Percentiles rank a stretch among this genome's conserved stretches.
These are phyloP conservation scores for Physella acuta DNA, from an alignment of 1,140 invertebrate species.

Conservation along the genomic window DNA sequence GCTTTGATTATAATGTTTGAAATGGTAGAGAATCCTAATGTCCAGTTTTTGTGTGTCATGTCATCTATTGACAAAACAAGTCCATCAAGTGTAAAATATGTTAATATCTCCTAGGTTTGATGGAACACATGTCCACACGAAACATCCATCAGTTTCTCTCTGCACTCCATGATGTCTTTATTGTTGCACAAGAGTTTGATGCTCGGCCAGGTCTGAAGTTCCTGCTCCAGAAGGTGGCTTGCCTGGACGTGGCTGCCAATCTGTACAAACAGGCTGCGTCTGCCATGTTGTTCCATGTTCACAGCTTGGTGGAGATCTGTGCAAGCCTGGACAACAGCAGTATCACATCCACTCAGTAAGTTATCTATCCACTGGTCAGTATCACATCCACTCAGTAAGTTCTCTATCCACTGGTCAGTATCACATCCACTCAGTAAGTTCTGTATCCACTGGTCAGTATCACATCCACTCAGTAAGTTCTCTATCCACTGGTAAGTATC, in stretches of 20 bases:
- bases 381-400: too few relatives aligned
- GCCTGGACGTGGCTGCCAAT: constrained; percentile 84
- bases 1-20: too few relatives aligned
- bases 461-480: too few relatives aligned
- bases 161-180: constrained; percentile 78
- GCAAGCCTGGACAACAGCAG: constrained; percentile 62
- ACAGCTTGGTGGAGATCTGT: constrained; percentile 80
- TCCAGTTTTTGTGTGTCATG: too few relatives aligned
- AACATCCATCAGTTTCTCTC: constrained; percentile 74
- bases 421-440: too few relatives aligned
- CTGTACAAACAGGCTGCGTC: constrained; percentile 89
- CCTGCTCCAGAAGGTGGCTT: constrained; percentile 87
- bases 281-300: constrained; percentile 86
- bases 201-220: constrained; percentile 87
- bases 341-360: constrained; percentile 17
- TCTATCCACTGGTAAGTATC: too few relatives aligned
- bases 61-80: too few relatives aligned
- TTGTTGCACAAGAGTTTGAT: constrained; percentile 82
- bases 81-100: too few relatives aligned
- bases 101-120: constrained; percentile 61
- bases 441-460: too few relatives aligned
- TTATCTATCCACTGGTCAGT: too few relatives aligned
- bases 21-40: too few relatives aligned
- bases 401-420: too few relatives aligned
- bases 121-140: constrained; percentile 57